These are phyloP conservation scores for Trichomycterus rosablanca DNA, from an alignment of 2,113 vertebrate genomes.

Conservation along the genomic window DNA sequence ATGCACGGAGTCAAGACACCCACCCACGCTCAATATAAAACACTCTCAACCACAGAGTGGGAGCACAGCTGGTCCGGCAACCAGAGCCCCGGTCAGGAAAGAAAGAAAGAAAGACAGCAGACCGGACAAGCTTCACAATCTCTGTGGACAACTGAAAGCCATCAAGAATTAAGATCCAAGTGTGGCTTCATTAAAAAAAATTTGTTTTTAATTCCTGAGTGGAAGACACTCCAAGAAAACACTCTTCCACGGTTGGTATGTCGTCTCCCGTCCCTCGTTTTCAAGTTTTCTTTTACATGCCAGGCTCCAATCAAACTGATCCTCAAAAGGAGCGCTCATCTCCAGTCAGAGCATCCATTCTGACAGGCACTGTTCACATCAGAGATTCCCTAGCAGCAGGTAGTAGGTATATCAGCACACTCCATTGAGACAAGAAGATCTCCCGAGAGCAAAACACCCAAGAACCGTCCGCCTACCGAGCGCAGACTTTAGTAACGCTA, in stretches of 20 bases:
- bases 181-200: no score
- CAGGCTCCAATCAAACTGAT: conserved; percentile 43
- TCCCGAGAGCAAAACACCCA: conserved; percentile 41
- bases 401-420: conserved; percentile 50
- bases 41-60: neutral
- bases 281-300: no score
- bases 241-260: no score
- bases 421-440: conserved; percentile 35
- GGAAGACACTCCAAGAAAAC: conserved; percentile 7
- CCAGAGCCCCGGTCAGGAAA: conserved; percentile 5
- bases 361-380: conserved; percentile 49
- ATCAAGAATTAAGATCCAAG: neutral
- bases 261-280: no score
- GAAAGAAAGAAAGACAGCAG: no score
- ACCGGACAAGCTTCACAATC: no score
- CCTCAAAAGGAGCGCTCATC: conserved; percentile 47
- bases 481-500: conserved; percentile 5
- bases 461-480: conserved; percentile 4
- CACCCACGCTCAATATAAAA: no score
- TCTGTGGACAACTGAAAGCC: neutral
- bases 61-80: conserved; percentile 15
- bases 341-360: conserved; percentile 57
- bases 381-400: conserved; percentile 61
- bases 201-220: conserved; percentile 4
- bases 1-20: neutral